Base-by-base conservation (phyloP, 2,888 invertebrate genomes). In the Rhorus exstirpatorius region DNA sequence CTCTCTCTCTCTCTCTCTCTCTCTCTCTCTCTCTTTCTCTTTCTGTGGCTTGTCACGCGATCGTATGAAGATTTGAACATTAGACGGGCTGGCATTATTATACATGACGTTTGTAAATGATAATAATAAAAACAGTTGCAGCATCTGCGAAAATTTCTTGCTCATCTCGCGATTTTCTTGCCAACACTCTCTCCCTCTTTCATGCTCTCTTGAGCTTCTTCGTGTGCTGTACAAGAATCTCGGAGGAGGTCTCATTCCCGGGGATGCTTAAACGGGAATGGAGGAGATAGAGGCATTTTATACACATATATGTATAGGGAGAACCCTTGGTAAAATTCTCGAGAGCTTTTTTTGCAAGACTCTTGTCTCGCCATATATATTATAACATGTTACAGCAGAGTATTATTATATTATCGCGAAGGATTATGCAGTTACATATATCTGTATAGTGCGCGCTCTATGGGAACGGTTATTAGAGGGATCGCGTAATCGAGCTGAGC, bases 211-310 rank as follows among this genome's bases (percentile, higher is more conserved):
- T 19, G 21, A 3, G 44, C 21, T 44, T 61, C 61, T 61, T 71
- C 51, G 17, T 26, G 24, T 46, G 61, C 14, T 70, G 21, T 31
- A 31, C 26, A 31, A 71, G 65, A 71, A 78, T 65, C 78, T 78
- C 63, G 12, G 78, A 71, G 78, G 78, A 63, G 78, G 70, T 78
- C 78, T 78, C 55, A 55, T 63, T n/a, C n/a, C n/a, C n/a, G n/a
- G n/a, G n/a, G n/a, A n/a, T n/a, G n/a, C n/a, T n/a, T n/a, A n/a
- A n/a, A n/a, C n/a, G n/a, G n/a, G n/a, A n/a, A n/a, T n/a, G 44
- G 10, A 44, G 24, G 26, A 55, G 55, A 24, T 24, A 12, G n/a
- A 12, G 24, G n/a, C n/a, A 12, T 21, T 7, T 24, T 3, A 7
- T 58, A 35, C 14, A 58, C 31, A 31, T 58, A 31, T 19, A 67